phyloP scores from a whole-genome alignment of 2,797 vertebrate genomes.

The Argentina silus region DNA sequence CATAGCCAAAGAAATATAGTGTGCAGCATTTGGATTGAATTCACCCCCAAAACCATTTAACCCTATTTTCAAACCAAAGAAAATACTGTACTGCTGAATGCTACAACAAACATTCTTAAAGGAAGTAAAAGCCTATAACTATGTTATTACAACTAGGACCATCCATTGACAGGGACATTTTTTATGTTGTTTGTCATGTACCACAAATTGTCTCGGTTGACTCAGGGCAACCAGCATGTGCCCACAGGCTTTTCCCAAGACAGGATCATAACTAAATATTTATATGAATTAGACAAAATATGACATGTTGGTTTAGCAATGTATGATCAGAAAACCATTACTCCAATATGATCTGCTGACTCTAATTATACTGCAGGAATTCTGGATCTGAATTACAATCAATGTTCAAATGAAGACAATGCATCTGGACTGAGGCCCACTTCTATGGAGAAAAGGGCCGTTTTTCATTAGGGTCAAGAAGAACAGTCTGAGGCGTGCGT shows the following conservation, averaged over 20 bases:
- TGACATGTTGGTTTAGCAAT: conserved; percentile 21
- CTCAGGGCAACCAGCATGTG: conserved; percentile 37
- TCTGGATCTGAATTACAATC: not conserved
- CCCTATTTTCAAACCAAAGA: not conserved
- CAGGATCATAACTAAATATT: conserved; percentile 33
- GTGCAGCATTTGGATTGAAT: too few species aligned
- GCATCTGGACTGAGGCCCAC: conserved; percentile 36
- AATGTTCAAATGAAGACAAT: conserved; percentile 19
- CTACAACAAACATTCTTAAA: not conserved
- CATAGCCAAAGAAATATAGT: too few species aligned
- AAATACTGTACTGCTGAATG: not conserved
- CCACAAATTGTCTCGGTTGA: conserved; percentile 43
- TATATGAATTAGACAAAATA: conserved; percentile 35
- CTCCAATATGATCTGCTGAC: conserved; percentile 32
- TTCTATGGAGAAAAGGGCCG: conserved; percentile 43
- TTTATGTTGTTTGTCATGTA: conserved; percentile 37
- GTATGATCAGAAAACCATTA: conserved; percentile 31
- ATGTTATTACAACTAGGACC: not conserved
- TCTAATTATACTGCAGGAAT: conserved; percentile 28
- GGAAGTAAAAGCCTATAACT: not conserved
- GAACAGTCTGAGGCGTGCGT: conserved; percentile 26
- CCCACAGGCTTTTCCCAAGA: conserved; percentile 22
- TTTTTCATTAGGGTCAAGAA: conserved; percentile 37
- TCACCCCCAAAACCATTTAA: not conserved
- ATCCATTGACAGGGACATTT: conserved; percentile 32